These are phyloP conservation scores for Pocillopora damicornis DNA, from an alignment of 64 coral and sea anemone species.

Conservation along the genomic window DNA sequence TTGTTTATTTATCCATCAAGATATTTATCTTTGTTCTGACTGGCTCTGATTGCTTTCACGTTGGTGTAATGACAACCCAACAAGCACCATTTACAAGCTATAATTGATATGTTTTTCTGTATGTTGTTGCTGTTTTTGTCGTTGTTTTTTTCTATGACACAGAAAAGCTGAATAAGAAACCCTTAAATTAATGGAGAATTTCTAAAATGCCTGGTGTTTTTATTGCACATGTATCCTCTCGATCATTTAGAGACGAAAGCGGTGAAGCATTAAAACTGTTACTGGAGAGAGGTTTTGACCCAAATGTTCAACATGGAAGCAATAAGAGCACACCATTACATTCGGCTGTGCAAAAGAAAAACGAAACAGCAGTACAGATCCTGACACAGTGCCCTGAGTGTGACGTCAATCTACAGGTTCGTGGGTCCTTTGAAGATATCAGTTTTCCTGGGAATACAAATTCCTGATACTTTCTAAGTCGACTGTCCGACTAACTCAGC, in stretches of 20 bases:
- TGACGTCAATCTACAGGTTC: slow-evolving; percentile 59
- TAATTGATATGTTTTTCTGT: neutral
- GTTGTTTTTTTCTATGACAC: no score
- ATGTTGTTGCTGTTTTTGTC: neutral
- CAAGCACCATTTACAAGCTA: neutral
- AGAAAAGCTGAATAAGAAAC: no score
- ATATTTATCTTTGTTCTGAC: no score
- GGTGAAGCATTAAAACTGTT: slow-evolving; percentile 56
- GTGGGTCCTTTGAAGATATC: neutral
- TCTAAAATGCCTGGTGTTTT: neutral
- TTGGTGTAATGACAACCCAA: no score
- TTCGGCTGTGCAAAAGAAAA: slow-evolving; percentile 44
- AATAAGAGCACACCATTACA: slow-evolving; percentile 41
- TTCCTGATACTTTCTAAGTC: no score
- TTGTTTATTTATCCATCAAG: no score
- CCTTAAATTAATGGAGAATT: no score
- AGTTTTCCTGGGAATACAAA: no score
- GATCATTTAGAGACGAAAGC: slow-evolving; percentile 35
- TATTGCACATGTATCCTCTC: neutral
- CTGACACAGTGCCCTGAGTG: slow-evolving; percentile 23
- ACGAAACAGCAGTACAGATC: slow-evolving; percentile 35
- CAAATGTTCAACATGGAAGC: slow-evolving; percentile 13
- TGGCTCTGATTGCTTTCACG: no score
- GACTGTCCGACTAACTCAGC: no score
- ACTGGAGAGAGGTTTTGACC: slow-evolving; percentile 30